These are phyloP conservation scores for Drosophila demipolita DNA, from an alignment of 2,888 invertebrate genomes.

Conservation along the genomic window DNA sequence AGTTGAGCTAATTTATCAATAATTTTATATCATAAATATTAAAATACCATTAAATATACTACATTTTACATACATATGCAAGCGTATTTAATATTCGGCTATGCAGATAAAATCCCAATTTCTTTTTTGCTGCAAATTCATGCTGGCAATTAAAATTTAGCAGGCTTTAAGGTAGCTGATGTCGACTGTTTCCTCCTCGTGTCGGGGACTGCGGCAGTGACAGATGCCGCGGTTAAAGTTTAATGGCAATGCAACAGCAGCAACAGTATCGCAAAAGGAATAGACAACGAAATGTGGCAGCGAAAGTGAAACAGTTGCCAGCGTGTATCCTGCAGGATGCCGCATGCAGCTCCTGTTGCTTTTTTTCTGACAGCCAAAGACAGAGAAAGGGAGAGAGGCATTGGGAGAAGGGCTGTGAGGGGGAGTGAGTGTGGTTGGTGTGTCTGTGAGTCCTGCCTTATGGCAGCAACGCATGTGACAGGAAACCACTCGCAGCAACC, in stretches of 20 bases:
- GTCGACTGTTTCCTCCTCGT: slow-evolving; percentile 30
- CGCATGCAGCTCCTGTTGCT: slow-evolving; percentile 53
- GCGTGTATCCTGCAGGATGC: slow-evolving; percentile 66
- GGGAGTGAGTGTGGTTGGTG: slow-evolving; percentile 18
- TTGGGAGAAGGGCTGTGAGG: too few relatives aligned
- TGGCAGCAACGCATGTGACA: slow-evolving; percentile 72
- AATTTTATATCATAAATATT: neutral
- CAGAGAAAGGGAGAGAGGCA: too few relatives aligned
- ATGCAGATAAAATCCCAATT: neutral
- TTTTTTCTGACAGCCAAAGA: slow-evolving; percentile 40
- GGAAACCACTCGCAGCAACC: slow-evolving; percentile 75
- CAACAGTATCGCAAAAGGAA: slow-evolving; percentile 34
- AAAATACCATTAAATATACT: too few relatives aligned
- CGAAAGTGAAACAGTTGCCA: slow-evolving; percentile 75
- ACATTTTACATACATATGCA: neutral
- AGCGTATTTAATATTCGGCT: slow-evolving; percentile 1
- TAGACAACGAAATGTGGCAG: slow-evolving; percentile 46
- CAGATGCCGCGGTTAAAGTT: slow-evolving; percentile 77
- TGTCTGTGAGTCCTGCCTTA: slow-evolving; percentile 54
- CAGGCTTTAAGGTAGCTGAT: slow-evolving; percentile 62
- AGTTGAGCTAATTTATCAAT: neutral
- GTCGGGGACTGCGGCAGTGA: slow-evolving; percentile 49
- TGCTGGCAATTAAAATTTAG: slow-evolving; percentile 74
- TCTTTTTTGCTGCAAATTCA: slow-evolving; percentile 43
- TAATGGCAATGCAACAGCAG: slow-evolving; percentile 63